Base-by-base conservation (phyloP, 2,888 invertebrate species). In the Blera fallax region DNA sequence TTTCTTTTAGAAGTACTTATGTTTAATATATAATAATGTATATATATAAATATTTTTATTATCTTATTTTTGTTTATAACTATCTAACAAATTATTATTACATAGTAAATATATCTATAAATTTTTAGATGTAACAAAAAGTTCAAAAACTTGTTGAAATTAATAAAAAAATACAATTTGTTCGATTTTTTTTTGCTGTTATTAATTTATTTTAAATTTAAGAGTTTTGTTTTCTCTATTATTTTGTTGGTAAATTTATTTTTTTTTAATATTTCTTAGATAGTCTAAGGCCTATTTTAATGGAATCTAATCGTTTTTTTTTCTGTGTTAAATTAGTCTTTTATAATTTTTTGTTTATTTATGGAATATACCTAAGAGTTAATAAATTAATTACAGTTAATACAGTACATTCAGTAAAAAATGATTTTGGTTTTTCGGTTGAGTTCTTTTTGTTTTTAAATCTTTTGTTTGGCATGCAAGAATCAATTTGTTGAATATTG, bases 131-230 rank as follows among this genome's bases (percentile, higher is more conserved):
- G 34, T 64, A 78, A 78, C 64, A 79, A 80, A 79, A 82, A 72
- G 87, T 88, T 87, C 24, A 88, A 89, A 77, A 89, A 89, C 78
- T 32, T 52, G 34, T 76, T 70, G 50, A 70, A 84, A 79, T 62
- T 24, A 72, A 69, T 67, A 74, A 80, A 80, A 87, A 83, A 77
- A 69, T 69, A 81, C 60, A 73, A 43, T 83, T 29, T 43, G 18
- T 14, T 37, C 14, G 1, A 43, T 50, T 40, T 77, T 48, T 69
- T 85, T 80, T 74, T 79, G 67, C 24, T 24, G 24, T 24, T 24
- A 4, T 80, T 81, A n/a, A n/a, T 80, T 74, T 79, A 32, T 40
- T 69, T 45, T 48, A 24, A 78, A 78, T 87, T 78, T 85, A 43
- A 60, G 50, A 79, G 32, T 43, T 67, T 82, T 72, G 3, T 48